Base-by-base conservation (phyloP, 1,140 invertebrate species). In the Drosophila pruinosa region DNA sequence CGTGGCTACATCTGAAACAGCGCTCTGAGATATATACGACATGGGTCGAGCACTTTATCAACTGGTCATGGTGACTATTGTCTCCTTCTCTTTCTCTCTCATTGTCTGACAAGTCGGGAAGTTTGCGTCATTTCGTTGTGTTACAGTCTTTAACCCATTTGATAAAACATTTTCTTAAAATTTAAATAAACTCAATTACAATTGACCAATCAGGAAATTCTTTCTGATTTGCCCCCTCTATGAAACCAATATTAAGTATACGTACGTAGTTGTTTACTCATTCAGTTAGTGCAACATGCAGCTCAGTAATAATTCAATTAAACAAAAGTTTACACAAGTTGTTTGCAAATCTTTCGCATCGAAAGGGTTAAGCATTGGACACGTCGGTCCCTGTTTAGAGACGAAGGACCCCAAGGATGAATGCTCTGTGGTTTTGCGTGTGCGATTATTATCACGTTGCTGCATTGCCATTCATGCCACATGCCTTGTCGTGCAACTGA, bases 371-470 rank as follows among this genome's bases (percentile, higher is more conserved):
- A 43, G 15, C 12, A n/a, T 12, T 15, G n/a, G 17, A n/a, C n/a
- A n/a, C n/a, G n/a, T n/a, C n/a, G n/a, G n/a, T 3, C 43, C 28
- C 21, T 12, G 58, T 22, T 39, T 48, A 15, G 31, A 31, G 59
- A 21, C n/a, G n/a, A n/a, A 14, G 28, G 7, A 58, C 24, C 19
- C 59, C 59, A 31, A 41, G 5, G 6, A 10, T 1, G 14, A 59
- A 8, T 34, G 8, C 15, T 19, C 2, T 21, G 6, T 14, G 52
- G 22, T 28, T 59, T 31, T 21, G 56, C 58, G 53, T 70, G 78
- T 80, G 79, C 71, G 71, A 78, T 79, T 69, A 79, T 75, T 72
- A 65, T 61, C 80, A 83, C 80, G 76, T 79, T 58, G 58, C 58
- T 62, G 56, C 65, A 64, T 70, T 75, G 74, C 62, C 39, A 47